A percentile compares a stretch with the other conserved stretches of the same genome.
Evolutionary conservation across 2,888 invertebrate species (phyloP).

Genomic region (Orthosia gothica): DNA sequence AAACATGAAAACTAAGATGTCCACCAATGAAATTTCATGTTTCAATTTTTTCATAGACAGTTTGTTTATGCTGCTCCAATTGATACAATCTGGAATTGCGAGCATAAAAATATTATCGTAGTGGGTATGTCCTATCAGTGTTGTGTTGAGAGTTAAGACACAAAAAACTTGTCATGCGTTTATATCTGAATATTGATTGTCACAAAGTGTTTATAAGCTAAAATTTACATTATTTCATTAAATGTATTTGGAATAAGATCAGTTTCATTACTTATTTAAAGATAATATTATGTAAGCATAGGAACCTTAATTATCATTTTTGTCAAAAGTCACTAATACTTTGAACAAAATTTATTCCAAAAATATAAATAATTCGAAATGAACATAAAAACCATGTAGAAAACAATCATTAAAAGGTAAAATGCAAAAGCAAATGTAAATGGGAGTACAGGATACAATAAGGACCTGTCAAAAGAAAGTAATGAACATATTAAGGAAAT

Average conservation of each 20-base stretch:
- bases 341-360: conserved; percentile 90
- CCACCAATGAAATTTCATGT: conserved; percentile 15
- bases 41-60: conserved; percentile 7
- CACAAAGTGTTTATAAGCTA: conserved; percentile 65
- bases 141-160: conserved; percentile 57
- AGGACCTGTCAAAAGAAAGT: conserved; percentile 90
- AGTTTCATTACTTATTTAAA: conserved; percentile 52
- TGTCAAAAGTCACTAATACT: conserved; percentile 86
- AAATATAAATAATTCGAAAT: conserved; percentile 90
- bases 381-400: conserved; percentile 90
- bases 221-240: conserved; percentile 55
- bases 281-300: conserved; percentile 70
- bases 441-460: conserved; percentile 87
- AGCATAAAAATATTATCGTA: conserved; percentile 31
- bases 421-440: conserved; percentile 84
- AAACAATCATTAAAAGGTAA: conserved; percentile 87
- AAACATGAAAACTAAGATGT: conserved; percentile 19
- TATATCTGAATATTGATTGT: conserved; percentile 68
- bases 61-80: conserved; percentile 22
- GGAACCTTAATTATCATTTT: conserved; percentile 90
- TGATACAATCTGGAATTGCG: conserved; percentile 52
- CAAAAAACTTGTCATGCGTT: conserved; percentile 62
- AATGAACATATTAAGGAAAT: conserved; percentile 89
- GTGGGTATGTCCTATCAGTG: conserved; percentile 31
- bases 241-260: conserved; percentile 60